Percentiles rank a stretch among this genome's conserved stretches.
phyloP scores from a whole-genome alignment of 1,140 invertebrate species.

The Diplogasteroides magnus region DNA sequence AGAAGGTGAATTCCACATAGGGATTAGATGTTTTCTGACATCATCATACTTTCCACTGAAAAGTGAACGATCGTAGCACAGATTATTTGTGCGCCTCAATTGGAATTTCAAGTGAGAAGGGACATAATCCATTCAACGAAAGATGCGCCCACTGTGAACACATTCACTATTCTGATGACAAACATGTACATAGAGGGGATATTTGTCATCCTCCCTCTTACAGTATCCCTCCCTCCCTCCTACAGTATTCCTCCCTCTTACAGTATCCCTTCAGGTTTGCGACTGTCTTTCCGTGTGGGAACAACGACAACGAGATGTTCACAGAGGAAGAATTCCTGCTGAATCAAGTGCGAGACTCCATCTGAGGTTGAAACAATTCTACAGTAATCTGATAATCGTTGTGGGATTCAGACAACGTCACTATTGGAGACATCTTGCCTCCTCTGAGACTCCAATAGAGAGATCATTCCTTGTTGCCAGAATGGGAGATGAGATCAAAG shows the following conservation, averaged over 20 bases:
- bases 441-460: constrained; percentile 42
- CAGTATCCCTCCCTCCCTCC: too few species aligned
- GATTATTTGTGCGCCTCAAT: neutral
- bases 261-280: constrained; percentile 37
- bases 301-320: constrained; percentile 27
- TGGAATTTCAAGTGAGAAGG: too few species aligned
- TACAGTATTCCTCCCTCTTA: too few species aligned
- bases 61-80: neutral
- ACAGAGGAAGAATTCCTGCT: constrained; percentile 22
- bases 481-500: constrained; percentile 42
- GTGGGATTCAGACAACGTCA: constrained; percentile 35
- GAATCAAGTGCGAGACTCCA: constrained; percentile 21
- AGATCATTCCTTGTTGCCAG: constrained; percentile 38
- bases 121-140: too few species aligned
- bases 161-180: too few species aligned
- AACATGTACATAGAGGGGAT: too few species aligned
- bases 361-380: constrained; percentile 30
- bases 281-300: constrained; percentile 44
- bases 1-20: constrained; percentile 24
- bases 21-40: neutral
- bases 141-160: too few species aligned
- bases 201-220: too few species aligned
- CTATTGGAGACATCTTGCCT: constrained; percentile 39
- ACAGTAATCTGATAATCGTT: constrained; percentile 19
- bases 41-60: neutral